phyloP scores from a whole-genome alignment of 1,140 invertebrate genomes.

The Psix sp. region DNA sequence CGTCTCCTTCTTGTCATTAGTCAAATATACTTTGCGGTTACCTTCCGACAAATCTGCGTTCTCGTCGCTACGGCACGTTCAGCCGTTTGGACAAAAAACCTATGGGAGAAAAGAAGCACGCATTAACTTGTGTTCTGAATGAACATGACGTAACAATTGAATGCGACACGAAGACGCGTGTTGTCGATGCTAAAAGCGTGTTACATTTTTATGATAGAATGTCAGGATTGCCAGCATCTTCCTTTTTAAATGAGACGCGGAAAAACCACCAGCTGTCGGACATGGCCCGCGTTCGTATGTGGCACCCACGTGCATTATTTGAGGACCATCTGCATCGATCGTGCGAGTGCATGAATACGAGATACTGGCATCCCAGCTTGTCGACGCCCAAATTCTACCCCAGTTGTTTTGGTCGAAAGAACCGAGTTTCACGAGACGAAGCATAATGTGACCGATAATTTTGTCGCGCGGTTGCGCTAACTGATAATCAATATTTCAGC shows the following conservation, averaged over 20 bases:
- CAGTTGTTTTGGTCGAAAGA: conserved; percentile 2
- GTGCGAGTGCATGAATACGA: conserved; percentile 68
- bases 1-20: conserved; percentile 23
- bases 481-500: conserved; percentile 11
- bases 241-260: conserved; percentile 20
- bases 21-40: conserved; percentile 57
- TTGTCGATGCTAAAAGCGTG: conserved; percentile 18
- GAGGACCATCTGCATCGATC: conserved; percentile 67
- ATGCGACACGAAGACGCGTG: conserved; percentile 29
- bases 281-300: conserved; percentile 5
- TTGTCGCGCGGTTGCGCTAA: conserved; percentile 9
- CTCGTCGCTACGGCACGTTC: conserved; percentile 61
- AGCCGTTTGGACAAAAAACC: conserved; percentile 29
- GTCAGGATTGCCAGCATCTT: conserved; percentile 28
- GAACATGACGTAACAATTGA: conserved; percentile 25
- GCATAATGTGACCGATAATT: conserved; percentile 4
- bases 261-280: conserved; percentile 41
- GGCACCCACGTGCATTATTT: conserved; percentile 63
- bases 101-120: conserved; percentile 7
- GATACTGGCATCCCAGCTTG: conserved; percentile 64
- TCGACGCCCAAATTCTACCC: conserved; percentile 8
- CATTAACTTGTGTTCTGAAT: conserved; percentile 17
- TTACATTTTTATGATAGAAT: conserved; percentile 12
- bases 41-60: conserved; percentile 59
- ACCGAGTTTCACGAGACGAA: background rate